A percentile compares a stretch with the other conserved stretches of the same genome.
phyloP scores from a whole-genome alignment of 2,113 vertebrate species.

The Talpa occidentalis region DNA sequence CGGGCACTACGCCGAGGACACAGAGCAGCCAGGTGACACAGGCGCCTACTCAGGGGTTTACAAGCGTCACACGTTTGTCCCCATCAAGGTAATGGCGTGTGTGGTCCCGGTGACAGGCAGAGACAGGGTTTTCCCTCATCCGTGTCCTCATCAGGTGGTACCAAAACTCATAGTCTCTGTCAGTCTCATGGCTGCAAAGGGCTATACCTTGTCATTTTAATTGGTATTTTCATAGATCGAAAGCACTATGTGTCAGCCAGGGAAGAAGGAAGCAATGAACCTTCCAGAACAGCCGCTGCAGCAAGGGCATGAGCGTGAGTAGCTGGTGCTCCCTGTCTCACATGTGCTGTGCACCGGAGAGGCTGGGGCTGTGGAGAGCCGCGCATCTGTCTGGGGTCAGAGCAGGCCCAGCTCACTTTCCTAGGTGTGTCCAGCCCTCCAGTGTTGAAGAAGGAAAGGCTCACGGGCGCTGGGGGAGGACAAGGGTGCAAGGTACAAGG shows the following conservation, averaged over 20 bases:
- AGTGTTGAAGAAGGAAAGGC: background rate
- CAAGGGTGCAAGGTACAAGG: background rate
- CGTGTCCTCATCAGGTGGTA: background rate
- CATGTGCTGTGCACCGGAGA: background rate
- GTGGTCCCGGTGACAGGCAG: rapidly evolving
- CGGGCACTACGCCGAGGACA: background rate
- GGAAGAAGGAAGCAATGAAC: background rate
- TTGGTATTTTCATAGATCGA: background rate
- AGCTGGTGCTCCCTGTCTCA: background rate
- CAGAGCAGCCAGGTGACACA: too few relatives aligned
- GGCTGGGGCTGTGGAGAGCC: too few relatives aligned
- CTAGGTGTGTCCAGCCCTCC: background rate
- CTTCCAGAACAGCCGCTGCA: background rate
- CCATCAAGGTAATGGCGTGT: background rate
- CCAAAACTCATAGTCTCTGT: background rate
- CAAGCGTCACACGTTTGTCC: background rate
- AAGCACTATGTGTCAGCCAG: background rate
- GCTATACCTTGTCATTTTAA: background rate
- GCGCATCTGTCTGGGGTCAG: background rate
- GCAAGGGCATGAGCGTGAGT: background rate
- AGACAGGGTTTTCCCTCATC: background rate
- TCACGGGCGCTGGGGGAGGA: background rate
- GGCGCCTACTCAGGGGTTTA: too few relatives aligned
- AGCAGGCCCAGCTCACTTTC: background rate
- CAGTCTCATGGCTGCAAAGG: background rate